phyloP scores from a whole-genome alignment of 2,888 invertebrate genomes.

The Eristalis pertinax region DNA sequence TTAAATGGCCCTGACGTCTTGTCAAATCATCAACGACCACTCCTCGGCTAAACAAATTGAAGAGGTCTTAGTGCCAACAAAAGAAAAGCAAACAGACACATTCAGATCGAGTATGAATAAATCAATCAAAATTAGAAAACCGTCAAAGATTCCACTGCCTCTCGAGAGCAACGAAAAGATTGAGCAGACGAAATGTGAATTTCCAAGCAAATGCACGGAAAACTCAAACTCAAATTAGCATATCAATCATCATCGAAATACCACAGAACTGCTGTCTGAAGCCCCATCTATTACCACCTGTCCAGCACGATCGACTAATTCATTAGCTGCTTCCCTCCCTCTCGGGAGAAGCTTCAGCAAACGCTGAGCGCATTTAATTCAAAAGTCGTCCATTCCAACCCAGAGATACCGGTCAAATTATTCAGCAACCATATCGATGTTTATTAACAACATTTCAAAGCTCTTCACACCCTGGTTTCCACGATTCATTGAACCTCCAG shows the following conservation, averaged over 20 bases:
- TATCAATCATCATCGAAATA: not conserved
- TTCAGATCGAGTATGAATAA: too few species aligned
- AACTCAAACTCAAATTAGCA: conserved; percentile 4
- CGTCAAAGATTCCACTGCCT: too few species aligned
- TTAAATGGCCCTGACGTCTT: not conserved
- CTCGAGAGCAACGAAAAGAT: too few species aligned
- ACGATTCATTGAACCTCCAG: not conserved
- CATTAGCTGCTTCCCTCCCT: not conserved
- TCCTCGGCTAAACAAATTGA: not conserved
- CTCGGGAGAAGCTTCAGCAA: not conserved
- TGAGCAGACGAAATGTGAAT: not conserved
- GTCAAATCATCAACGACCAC: not conserved
- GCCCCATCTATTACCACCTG: conserved; percentile 23
- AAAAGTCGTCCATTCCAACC: not conserved
- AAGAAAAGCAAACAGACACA: not conserved
- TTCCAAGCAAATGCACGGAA: not conserved
- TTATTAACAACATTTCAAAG: conserved; percentile 28
- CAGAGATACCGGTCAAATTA: not conserved
- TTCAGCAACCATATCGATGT: conserved; percentile 30
- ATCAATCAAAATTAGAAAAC: too few species aligned
- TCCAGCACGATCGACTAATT: conserved; percentile 8
- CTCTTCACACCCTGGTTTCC: conserved; percentile 36
- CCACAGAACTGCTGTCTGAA: not conserved
- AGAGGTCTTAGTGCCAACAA: not conserved
- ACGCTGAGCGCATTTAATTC: not conserved